Percentiles rank a stretch among this genome's conserved stretches.
Conservation (phyloP, 1,140 invertebrate species). For the Argopecten irradians region DNA sequence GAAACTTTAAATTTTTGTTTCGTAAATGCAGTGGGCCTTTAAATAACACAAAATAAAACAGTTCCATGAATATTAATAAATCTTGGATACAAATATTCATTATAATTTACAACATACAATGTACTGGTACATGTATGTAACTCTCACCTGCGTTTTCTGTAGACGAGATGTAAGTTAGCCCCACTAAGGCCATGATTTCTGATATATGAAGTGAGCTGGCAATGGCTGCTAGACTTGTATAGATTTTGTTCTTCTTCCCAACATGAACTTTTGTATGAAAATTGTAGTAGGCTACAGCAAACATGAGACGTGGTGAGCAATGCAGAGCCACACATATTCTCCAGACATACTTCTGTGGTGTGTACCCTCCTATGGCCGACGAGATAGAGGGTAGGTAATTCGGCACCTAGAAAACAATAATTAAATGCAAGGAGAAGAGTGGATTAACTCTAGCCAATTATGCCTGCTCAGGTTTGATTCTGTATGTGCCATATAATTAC, state of each 20-base stretch:
- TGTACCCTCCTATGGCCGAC: constrained; percentile 93
- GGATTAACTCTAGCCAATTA: no score
- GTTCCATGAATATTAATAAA: no score
- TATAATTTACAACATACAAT: background rate
- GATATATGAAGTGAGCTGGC: constrained; percentile 86
- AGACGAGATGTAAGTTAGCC: constrained; percentile 92
- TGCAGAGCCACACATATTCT: constrained; percentile 92
- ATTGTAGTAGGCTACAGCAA: constrained; percentile 86
- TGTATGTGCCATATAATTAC: no score
- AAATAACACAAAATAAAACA: no score
- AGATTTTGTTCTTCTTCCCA: constrained; percentile 76
- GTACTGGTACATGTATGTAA: no score
- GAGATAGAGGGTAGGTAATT: constrained; percentile 96
- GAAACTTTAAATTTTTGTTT: no score
- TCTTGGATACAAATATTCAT: no score
- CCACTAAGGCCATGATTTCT: constrained; percentile 89
- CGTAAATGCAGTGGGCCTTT: no score
- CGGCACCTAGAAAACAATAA: constrained; percentile 80
- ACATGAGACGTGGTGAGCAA: constrained; percentile 88
- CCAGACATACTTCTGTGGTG: constrained; percentile 94
- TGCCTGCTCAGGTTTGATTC: no score
- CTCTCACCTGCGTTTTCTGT: constrained; percentile 90
- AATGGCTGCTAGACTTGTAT: constrained; percentile 82
- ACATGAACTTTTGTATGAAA: constrained; percentile 79
- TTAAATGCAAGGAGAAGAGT: no score